These are phyloP conservation scores for Conus betulinus DNA, from an alignment of 1,140 invertebrate genomes.

Conservation along the genomic window DNA sequence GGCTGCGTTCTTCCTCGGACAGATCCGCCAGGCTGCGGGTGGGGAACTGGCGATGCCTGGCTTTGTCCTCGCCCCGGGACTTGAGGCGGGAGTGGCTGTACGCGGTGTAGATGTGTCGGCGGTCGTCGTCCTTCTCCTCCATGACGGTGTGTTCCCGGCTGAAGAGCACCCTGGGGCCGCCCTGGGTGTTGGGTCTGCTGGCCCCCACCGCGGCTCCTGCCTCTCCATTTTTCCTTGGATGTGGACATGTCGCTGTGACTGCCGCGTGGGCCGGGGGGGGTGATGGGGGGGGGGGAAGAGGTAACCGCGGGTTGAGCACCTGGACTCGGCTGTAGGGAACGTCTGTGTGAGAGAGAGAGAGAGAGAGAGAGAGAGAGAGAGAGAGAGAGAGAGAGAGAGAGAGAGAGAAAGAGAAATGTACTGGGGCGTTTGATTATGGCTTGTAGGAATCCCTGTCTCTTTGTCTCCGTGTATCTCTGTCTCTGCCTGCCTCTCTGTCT, in stretches of 20 bases:
- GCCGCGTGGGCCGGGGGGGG: neutral
- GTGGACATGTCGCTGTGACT: neutral
- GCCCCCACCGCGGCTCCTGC: neutral
- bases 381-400: no score
- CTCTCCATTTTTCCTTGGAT: neutral
- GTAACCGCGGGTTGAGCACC: neutral
- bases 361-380: no score
- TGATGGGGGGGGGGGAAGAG: neutral
- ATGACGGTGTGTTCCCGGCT: constrained; percentile 14
- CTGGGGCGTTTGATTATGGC: neutral
- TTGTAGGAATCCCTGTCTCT: neutral
- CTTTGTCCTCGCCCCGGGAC: neutral
- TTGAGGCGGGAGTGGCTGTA: constrained; percentile 3
- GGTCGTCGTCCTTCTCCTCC: constrained; percentile 1
- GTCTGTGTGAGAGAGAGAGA: neutral
- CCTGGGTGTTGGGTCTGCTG: constrained; percentile 15
- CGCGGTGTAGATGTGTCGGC: constrained; percentile 1
- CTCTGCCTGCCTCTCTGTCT: neutral
- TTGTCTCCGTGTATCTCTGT: neutral
- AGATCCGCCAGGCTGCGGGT: neutral
- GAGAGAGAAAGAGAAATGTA: no score
- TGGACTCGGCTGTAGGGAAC: neutral
- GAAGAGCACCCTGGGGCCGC: neutral
- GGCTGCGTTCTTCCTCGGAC: constrained; percentile 4
- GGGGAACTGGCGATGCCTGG: neutral